Evolutionary conservation across 2,113 vertebrate genomes (phyloP), one percentile per base, ranked within the genome.

Genomic region (Tragelaphus buxtoni): DNA sequence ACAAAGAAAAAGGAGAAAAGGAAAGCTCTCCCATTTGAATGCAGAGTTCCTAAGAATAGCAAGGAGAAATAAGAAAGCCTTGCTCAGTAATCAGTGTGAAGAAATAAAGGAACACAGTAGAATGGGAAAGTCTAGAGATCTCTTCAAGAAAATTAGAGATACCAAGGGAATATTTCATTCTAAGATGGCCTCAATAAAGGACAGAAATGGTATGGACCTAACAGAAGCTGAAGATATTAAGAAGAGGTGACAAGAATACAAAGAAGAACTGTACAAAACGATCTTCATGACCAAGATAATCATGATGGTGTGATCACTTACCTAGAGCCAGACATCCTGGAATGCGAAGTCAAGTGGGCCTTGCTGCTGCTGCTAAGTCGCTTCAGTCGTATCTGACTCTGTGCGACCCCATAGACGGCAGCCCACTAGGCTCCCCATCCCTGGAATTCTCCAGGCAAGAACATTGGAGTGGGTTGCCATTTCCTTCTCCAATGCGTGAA

Each of bases 221-320:
- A 65, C 63, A 65, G 63, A 65, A 65, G 63, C 17, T 35, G 32
- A 65, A 35, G 63, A 65, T 65, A 65, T 65, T 65, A 65, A 65
- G 14, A 63, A 63, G 17, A 35, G 63, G 9, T 35, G 32, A 17
- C 17, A 35, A 65, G 63, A 65, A 65, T 65, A 65, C 17, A 35
- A 8, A n/a, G 63, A 65, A 65, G 8, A 65, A 65, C 17, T 35
- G 17, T 65, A 35, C 17, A 65, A 65, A 65, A 65, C 4, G 4
- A 35, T 65, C 63, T 65, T 20, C 63, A 65, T 35, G 32, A 65
- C n/a, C n/a, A n/a, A 35, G 63, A 65, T 65, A 35, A 65, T 35
- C 8, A 65, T 0, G 0, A 65, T 65, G 63, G 63, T 65, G 32
- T 65, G n/a, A 65, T 65, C 63, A 65, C 0, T 0, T n/a, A 35